Base-by-base conservation (phyloP, 2,113 vertebrate species). In the Mesoclemmys tuberculata region DNA sequence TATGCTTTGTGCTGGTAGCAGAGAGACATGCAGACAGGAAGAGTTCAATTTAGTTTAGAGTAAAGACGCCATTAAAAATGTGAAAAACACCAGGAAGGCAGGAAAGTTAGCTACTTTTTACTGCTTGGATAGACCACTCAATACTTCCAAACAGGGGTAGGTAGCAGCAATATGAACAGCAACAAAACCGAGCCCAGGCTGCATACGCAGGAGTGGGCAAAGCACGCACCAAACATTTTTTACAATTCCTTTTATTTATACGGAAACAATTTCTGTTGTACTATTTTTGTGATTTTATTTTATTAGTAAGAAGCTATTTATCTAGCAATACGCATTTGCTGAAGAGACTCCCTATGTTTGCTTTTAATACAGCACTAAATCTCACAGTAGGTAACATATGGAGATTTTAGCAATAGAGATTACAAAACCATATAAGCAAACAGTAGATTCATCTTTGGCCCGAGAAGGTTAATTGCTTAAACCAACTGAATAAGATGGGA, bases 11-110 rank as follows among this genome's bases (percentile, higher is more conserved):
- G 38, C 38, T 11, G 14, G n/a, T 49, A 82, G 64, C 54, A 48
- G 31, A 35, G 26, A 19, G 71, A 80, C 87, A 6, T 74, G 52
- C 11, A 86, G 87, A 87, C 83, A 95, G 64, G 14, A 64, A 93
- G 93, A 82, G 93, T 44, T 90, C 94, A 81, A 90, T 84, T 95
- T 35, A 94, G 89, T 11, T 61, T 55, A 27, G 4, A 55, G 81
- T 93, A 88, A 96, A 92, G 95, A 93, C 92, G 80, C 48, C 88
- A 54, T 75, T 91, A 94, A 90, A 95, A 84, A 82, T 4, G 0
- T 84, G 64, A 91, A 84, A 41, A 83, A 90, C 82, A 91, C 83
- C 80, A 90, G 61, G 29, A 61, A 54, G 92, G 75, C 19, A 74
- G 35, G 38, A 38, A 74, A 74, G 21, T 24, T 11, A 41, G 38